Evolutionary conservation across 2,797 vertebrate species (phyloP), one percentile per base, ranked within the genome.

Genomic region (Danio jaintianensis): DNA sequence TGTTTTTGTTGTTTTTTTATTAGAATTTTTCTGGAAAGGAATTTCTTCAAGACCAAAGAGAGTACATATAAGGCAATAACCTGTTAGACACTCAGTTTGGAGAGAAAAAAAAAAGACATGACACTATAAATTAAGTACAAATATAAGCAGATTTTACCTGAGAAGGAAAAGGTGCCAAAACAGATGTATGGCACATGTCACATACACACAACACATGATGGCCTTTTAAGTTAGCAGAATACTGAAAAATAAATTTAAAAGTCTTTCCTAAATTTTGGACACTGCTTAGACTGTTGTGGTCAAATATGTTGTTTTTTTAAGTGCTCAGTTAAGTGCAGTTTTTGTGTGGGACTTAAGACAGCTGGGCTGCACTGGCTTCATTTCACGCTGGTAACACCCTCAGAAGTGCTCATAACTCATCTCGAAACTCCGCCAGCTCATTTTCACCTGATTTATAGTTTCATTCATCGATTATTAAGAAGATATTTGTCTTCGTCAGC

Each of bases 141-240:
- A 70, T 84, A 79, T 45, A 84, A 84, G 74, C 75, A 78, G 81
- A 61, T 62, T 75, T 82, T 78, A 86, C 85, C 83, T 84, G 85
- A 86, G 83, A 79, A 83, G 69, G 56, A 69, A 86, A 84, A 64
- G 56, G 82, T 53, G 77, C 63, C 69, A 78, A 43, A 75, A 53
- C 16, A 1, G 22, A 48, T 29, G 71, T 42, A 63, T 79, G 58
- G 69, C 81, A 59, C 69, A 68, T 10, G 15, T 61, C 73, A 80
- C 42, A 64, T 43, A 69, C 29, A 67, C 70, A 80, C 66, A 78
- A 84, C 77, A 84, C 77, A 75, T 13, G 3, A 78, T 52, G 79
- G 67, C 29, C 43, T 55, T 15, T 66, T 18, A 74, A 62, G 38
- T 80, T 78, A 81, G 59, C 70, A 79, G 74, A 82, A 64, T 67